Conservation (phyloP, 1,140 invertebrate genomes). For the Aphelenchoides fujianensis region DNA sequence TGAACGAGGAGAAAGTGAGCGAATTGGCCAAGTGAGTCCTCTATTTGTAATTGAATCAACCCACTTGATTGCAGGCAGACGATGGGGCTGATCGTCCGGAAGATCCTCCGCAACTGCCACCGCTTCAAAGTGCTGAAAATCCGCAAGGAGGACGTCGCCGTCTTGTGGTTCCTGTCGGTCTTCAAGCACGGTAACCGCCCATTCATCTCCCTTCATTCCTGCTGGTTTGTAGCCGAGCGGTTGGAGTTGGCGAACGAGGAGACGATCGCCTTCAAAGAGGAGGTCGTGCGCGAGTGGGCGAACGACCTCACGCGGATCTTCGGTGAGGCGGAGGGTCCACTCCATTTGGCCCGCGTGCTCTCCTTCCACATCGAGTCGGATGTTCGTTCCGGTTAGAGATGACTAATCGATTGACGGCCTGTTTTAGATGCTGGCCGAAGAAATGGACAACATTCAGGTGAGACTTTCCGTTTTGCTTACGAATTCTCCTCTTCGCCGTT, state of each 20-base stretch:
- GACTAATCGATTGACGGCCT: neutral
- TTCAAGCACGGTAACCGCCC: neutral
- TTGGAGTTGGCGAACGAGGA: conserved; percentile 1
- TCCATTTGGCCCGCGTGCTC: neutral
- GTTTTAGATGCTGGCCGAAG: conserved; percentile 10
- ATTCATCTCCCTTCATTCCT: no score
- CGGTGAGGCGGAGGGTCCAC: neutral
- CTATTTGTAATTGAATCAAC: neutral
- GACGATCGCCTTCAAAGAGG: neutral
- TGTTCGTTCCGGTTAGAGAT: no score
- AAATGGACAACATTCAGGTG: conserved; percentile 1
- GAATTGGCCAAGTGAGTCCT: conserved; percentile 2
- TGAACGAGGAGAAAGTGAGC: neutral
- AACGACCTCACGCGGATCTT: neutral
- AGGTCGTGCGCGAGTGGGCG: neutral
- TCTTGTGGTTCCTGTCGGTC: conserved; percentile 1
- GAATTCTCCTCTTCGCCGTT: no score
- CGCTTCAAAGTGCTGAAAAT: neutral
- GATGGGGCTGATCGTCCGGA: neutral
- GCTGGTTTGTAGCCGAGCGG: neutral
- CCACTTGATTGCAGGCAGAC: neutral
- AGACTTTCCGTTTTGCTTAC: no score
- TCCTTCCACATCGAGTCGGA: neutral
- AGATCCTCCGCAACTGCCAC: conserved; percentile 2
- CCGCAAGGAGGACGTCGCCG: neutral